Percentiles rank a stretch among this genome's conserved stretches.
phyloP scores from a whole-genome alignment of 2,797 vertebrate species.

The Psittacula echo region DNA sequence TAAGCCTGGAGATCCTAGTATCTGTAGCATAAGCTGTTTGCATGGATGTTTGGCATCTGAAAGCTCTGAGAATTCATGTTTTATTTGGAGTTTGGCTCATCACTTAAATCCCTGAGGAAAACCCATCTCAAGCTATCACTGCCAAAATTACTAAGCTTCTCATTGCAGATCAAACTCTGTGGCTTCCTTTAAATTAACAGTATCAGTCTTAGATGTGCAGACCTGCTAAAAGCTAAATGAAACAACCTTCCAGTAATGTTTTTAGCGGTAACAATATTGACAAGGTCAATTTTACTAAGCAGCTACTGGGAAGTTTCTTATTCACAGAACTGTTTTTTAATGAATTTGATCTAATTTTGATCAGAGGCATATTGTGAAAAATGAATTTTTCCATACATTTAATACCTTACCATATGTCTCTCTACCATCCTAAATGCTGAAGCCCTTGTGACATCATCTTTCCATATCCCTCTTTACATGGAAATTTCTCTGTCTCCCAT shows the following conservation, averaged over 20 bases:
- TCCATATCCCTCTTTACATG: not conserved
- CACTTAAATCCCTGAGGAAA: not conserved
- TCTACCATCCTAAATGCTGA: not conserved
- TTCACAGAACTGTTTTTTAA: not conserved
- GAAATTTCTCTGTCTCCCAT: fast-evolving
- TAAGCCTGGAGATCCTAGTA: not conserved
- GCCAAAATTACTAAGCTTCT: not conserved
- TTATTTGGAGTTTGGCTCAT: not conserved
- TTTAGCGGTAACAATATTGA: not conserved
- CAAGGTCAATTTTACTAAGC: not conserved
- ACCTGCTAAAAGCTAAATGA: not conserved
- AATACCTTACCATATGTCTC: not conserved
- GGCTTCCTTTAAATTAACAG: not conserved
- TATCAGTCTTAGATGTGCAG: not conserved
- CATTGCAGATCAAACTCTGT: not conserved
- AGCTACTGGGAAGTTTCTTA: not conserved
- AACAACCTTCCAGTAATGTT: not conserved
- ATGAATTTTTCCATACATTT: not conserved
- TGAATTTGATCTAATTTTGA: not conserved
- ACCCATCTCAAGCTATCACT: not conserved
- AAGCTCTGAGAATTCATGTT: not conserved
- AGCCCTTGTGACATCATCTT: not conserved
- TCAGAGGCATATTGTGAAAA: not conserved
- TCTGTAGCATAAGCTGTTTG: not conserved
- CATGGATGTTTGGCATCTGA: not conserved